Conservation (phyloP, 2,113 vertebrate genomes). For the Serinus canaria region DNA sequence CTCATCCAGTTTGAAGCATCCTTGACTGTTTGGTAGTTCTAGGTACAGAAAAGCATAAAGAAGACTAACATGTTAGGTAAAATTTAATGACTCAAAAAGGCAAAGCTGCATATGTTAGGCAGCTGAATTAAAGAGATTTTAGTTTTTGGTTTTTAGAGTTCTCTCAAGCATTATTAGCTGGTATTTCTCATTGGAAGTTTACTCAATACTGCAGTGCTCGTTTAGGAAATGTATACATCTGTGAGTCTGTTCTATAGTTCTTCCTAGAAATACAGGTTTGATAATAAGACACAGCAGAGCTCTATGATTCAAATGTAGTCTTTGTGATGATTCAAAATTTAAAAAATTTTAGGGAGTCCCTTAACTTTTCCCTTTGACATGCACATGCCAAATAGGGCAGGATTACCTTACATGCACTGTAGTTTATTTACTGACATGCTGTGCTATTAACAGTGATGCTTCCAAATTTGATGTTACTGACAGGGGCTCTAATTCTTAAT, state of each 20-base stretch:
- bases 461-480: constrained; percentile 21
- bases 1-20: neutral
- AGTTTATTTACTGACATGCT: neutral
- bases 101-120: neutral
- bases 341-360: neutral
- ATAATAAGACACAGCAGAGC: neutral
- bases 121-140: neutral
- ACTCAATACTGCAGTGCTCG: neutral
- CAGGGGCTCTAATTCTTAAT: constrained; percentile 47
- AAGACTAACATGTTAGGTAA: neutral
- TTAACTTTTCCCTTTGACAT: neutral
- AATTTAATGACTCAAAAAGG: neutral
- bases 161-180: neutral
- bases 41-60: neutral
- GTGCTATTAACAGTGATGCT: constrained; percentile 20
- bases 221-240: neutral
- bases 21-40: neutral
- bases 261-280: neutral
- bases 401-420: neutral
- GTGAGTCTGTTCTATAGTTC: neutral
- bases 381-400: neutral
- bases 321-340: neutral
- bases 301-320: neutral
- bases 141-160: neutral
- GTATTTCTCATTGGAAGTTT: neutral